Conservation (phyloP, 2,888 invertebrate genomes). For the Cephus rjabovi region DNA sequence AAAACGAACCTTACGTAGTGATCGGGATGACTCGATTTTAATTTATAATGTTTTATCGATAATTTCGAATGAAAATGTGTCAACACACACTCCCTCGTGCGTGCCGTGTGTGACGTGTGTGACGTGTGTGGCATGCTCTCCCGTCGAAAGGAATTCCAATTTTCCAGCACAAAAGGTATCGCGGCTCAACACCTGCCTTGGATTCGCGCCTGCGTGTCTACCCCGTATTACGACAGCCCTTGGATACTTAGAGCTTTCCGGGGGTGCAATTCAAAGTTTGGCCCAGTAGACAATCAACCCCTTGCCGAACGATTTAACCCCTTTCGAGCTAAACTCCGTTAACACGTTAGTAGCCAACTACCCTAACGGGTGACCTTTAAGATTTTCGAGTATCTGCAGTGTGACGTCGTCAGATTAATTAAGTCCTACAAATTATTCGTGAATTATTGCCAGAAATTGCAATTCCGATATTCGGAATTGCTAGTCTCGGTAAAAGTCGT, state of each 20-base stretch:
- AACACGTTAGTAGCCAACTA: neutral
- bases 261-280: constrained; percentile 55
- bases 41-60: neutral
- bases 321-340: neutral
- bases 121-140: neutral
- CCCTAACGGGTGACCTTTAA: neutral
- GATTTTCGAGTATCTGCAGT: neutral
- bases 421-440: neutral
- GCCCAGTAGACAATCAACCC: constrained; percentile 51
- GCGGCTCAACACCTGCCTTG: constrained; percentile 47
- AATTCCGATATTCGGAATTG: neutral
- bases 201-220: constrained; percentile 54
- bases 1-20: no score
- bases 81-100: constrained; percentile 6
- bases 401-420: neutral
- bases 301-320: constrained; percentile 17
- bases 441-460: neutral
- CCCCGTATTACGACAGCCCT: constrained; percentile 27
- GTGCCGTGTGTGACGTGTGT: neutral
- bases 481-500: neutral
- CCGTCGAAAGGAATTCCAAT: constrained; percentile 16
- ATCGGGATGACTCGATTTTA: neutral
- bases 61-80: neutral
- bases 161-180: constrained; percentile 32
- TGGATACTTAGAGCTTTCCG: constrained; percentile 33